phyloP scores from a whole-genome alignment of 2,888 invertebrate species.

The Diplolepis rosae region DNA sequence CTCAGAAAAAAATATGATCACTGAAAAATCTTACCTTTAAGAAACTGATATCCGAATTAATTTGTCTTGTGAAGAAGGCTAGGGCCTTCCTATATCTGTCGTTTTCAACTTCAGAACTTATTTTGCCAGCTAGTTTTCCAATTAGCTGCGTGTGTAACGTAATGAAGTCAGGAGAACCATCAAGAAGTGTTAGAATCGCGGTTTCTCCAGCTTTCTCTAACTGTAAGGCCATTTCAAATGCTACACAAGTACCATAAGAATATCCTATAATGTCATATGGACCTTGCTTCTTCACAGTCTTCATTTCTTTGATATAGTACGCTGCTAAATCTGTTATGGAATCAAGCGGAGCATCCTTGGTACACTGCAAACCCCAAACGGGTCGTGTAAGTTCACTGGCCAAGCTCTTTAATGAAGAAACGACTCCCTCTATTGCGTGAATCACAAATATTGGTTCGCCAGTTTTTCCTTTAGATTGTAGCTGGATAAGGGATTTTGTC shows the following conservation, averaged over 20 bases:
- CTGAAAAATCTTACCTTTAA: slow-evolving; percentile 76
- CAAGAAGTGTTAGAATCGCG: slow-evolving; percentile 85
- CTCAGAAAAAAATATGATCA: slow-evolving; percentile 33
- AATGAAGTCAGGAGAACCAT: slow-evolving; percentile 91
- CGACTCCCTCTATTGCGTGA: slow-evolving; percentile 93
- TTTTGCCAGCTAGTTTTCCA: slow-evolving; percentile 46
- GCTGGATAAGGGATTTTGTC: slow-evolving; percentile 80
- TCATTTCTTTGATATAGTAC: slow-evolving; percentile 84
- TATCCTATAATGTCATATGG: slow-evolving; percentile 95
- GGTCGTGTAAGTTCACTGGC: slow-evolving; percentile 84
- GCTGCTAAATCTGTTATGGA: slow-evolving; percentile 84
- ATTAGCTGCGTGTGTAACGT: slow-evolving; percentile 79
- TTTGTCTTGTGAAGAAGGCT: slow-evolving; percentile 87
- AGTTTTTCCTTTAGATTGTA: slow-evolving; percentile 77
- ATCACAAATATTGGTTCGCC: slow-evolving; percentile 79
- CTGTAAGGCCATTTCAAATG: slow-evolving; percentile 94
- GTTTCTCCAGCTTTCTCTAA: slow-evolving; percentile 80
- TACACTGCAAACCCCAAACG: slow-evolving; percentile 94
- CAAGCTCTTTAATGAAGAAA: slow-evolving; percentile 81
- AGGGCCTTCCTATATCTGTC: slow-evolving; percentile 76
- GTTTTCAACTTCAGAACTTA: slow-evolving; percentile 14
- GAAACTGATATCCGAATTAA: slow-evolving; percentile 83
- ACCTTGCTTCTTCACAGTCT: slow-evolving; percentile 84
- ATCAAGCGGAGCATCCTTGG: slow-evolving; percentile 82
- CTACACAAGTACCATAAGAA: slow-evolving; percentile 95